These are phyloP conservation scores for Psilopsiagon aurifrons DNA, from an alignment of 2,113 vertebrate species.

Conservation along the genomic window DNA sequence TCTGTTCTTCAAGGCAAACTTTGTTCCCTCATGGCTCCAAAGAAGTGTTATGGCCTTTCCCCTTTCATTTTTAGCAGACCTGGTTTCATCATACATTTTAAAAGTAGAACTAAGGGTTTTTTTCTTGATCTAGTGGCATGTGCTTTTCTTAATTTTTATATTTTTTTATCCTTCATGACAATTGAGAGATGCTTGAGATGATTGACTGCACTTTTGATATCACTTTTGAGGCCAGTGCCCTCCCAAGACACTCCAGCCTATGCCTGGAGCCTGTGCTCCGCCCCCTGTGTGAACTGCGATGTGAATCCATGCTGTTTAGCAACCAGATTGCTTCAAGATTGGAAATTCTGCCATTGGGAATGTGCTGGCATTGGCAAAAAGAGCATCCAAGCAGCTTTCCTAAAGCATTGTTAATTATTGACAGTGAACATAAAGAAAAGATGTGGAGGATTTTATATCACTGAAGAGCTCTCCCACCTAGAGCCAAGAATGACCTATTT, in stretches of 20 bases:
- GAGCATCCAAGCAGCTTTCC: neutral
- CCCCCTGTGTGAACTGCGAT: neutral
- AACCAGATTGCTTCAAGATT: neutral
- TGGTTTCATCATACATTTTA: neutral
- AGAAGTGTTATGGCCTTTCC: neutral
- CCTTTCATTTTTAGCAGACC: neutral
- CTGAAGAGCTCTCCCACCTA: slow-evolving; percentile 1
- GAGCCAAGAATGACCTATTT: slow-evolving; percentile 46
- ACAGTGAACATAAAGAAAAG: neutral
- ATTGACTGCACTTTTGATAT: neutral
- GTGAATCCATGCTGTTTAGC: neutral
- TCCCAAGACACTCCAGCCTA: neutral
- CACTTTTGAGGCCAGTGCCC: neutral
- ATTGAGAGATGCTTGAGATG: neutral
- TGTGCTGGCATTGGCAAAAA: neutral
- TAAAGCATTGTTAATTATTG: neutral
- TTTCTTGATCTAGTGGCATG: neutral
- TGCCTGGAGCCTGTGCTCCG: neutral
- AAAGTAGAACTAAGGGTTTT: neutral
- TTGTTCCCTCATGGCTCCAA: neutral
- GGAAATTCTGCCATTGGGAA: neutral
- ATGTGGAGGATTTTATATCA: neutral
- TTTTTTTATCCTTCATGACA: neutral
- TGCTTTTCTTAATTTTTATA: neutral
- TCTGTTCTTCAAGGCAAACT: slow-evolving; percentile 35